Evolutionary conservation across 2,113 vertebrate species (phyloP), one percentile per base, ranked within the genome.

Genomic region (Colius striatus): DNA sequence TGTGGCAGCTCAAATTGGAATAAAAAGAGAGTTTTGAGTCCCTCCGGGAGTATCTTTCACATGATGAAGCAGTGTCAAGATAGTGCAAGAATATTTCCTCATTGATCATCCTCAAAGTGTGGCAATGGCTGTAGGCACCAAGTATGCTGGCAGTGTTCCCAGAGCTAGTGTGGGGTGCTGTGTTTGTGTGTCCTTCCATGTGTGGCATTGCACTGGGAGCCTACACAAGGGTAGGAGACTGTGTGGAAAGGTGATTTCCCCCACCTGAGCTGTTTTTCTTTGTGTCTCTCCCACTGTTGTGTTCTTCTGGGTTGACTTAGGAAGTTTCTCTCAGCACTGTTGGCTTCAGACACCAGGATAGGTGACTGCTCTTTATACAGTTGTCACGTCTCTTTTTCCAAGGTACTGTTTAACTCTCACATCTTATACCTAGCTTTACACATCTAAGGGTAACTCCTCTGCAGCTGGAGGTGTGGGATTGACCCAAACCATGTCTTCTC

Each of bases 1-100:
- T 38, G 29, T 91, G 89, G 93, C 89, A 94, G 93, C 84, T 92
- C 32, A 75, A 75, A 82, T 82, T 70, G 61, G 89, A 92, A 84
- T 89, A 82, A 84, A 83, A 4, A 66, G 53, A 25, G 68, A 55
- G 23, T 23, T 76, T 15, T 43, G 78, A 63, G 60, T 54, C 71
- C 91, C 87, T 63, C 57, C 0, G 4, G 93, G 94, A 85, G 36
- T 27, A 5, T 27, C 26, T 87, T 89, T 80, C 38, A 25, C 43
- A 13, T 53, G 92, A 77, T 62, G 30, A 80, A 71, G 82, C 93
- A 67, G 60, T 43, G 60, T 58, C 78, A 92, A 73, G 47, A 80
- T 77, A 34, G 82, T 93, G 78, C 58, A 63, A 62, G 85, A 86
- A 45, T 80, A 70, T 88, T 95, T 96, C 82, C 72, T 91, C 4